Evolutionary conservation across 2,797 vertebrate species (phyloP).

Genomic region (Notoglanidium macrostoma): DNA sequence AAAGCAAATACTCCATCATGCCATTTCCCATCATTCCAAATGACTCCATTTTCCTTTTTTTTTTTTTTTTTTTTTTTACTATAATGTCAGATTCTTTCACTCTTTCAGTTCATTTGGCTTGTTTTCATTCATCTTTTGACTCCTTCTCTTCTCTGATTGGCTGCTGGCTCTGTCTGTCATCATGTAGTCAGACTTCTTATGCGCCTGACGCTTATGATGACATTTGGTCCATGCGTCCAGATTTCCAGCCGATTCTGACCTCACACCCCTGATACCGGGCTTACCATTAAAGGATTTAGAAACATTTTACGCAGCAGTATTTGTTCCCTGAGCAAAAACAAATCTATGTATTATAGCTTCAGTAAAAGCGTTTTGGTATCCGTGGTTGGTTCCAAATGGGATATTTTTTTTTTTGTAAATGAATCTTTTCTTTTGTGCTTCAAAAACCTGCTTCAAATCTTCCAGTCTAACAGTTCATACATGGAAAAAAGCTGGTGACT

Average conservation of each 20-base stretch:
- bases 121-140: background rate
- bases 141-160: background rate
- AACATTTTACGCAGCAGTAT: background rate
- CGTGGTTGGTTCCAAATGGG: background rate
- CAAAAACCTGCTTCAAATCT: no score
- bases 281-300: background rate
- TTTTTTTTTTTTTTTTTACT: background rate
- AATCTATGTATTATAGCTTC: background rate
- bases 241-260: background rate
- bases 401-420: background rate
- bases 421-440: background rate
- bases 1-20: background rate
- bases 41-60: background rate
- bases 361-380: background rate
- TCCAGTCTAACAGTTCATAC: background rate
- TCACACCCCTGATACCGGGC: background rate
- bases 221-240: background rate
- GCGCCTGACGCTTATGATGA: background rate
- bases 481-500: slow-evolving; percentile 34
- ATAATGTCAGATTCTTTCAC: background rate
- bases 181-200: background rate
- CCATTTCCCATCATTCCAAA: background rate
- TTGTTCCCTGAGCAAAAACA: background rate
- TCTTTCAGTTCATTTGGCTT: background rate
- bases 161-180: background rate